phyloP scores from a whole-genome alignment of 2,113 vertebrate species.

The Oceanodroma tethys region DNA sequence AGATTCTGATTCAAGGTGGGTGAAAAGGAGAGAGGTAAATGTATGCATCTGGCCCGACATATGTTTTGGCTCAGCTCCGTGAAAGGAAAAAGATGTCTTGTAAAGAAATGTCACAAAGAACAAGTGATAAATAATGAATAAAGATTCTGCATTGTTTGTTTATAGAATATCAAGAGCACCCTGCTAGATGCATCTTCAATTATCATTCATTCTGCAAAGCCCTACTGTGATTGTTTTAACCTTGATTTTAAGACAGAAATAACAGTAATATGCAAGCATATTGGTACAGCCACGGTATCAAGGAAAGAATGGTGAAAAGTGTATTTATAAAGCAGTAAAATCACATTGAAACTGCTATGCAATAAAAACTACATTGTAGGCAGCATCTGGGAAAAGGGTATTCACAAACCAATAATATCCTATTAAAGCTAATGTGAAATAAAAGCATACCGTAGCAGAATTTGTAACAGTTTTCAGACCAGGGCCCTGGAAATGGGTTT shows the following conservation, averaged over 20 bases:
- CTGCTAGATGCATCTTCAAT: conserved; percentile 14
- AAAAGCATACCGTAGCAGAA: neutral
- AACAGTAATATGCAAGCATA: neutral
- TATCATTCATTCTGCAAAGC: neutral
- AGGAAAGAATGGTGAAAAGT: conserved; percentile 18
- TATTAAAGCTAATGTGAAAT: conserved; percentile 27
- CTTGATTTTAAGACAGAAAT: conserved; percentile 49
- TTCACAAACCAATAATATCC: conserved; percentile 46
- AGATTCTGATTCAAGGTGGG: neutral
- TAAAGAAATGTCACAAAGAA: conserved; percentile 16
- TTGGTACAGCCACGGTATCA: neutral
- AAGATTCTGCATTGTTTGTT: conserved; percentile 24
- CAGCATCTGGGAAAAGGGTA: conserved; percentile 35
- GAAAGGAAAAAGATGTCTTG: neutral
- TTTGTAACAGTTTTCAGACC: neutral
- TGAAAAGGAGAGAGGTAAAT: neutral
- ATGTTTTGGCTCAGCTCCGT: neutral
- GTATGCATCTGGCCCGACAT: neutral
- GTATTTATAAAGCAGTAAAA: conserved; percentile 49
- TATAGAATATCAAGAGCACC: conserved; percentile 5
- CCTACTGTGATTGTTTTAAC: conserved; percentile 42
- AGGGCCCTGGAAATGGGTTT: neutral
- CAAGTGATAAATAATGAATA: conserved; percentile 36
- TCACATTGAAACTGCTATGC: conserved; percentile 21
- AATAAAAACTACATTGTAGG: conserved; percentile 12